Percentiles rank a stretch among this genome's conserved stretches.
These are phyloP conservation scores for Diabrotica undecimpunctata DNA, from an alignment of 1,140 invertebrate species.

Conservation along the genomic window DNA sequence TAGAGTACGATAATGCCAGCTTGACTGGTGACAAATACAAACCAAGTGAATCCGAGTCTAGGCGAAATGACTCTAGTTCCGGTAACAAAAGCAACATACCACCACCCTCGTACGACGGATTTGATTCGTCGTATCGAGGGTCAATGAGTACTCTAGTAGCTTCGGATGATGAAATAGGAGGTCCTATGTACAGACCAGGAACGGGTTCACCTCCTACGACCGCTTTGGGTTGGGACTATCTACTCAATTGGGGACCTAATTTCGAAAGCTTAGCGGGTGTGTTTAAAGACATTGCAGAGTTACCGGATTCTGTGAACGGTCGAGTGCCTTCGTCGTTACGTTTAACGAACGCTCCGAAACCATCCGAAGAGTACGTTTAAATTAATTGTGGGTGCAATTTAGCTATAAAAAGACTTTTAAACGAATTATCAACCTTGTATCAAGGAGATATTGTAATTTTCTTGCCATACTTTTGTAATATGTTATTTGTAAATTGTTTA, in stretches of 20 bases:
- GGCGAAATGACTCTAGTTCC: slow-evolving; percentile 57
- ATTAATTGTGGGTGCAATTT: slow-evolving; percentile 16
- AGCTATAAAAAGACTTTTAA: slow-evolving; percentile 19
- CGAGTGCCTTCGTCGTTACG: slow-evolving; percentile 60
- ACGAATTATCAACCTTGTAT: slow-evolving; percentile 39
- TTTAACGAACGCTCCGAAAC: slow-evolving; percentile 67
- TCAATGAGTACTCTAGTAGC: slow-evolving; percentile 89
- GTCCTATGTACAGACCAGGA: slow-evolving; percentile 68
- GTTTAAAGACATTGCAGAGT: slow-evolving; percentile 92
- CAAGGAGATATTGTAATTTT: slow-evolving; percentile 38
- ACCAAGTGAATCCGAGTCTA: slow-evolving; percentile 59
- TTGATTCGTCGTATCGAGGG: slow-evolving; percentile 89
- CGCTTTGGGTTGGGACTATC: slow-evolving; percentile 85
- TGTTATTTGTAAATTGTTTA: slow-evolving; percentile 31
- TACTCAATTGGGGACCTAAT: slow-evolving; percentile 93
- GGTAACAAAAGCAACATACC: slow-evolving; percentile 57
- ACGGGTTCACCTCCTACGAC: slow-evolving; percentile 71
- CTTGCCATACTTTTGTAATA: slow-evolving; percentile 45
- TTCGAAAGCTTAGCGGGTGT: slow-evolving; percentile 93
- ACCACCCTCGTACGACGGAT: slow-evolving; percentile 81
- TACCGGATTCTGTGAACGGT: slow-evolving; percentile 75
- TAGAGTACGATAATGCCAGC: slow-evolving; percentile 91
- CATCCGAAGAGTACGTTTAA: slow-evolving; percentile 73
- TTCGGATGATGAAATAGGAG: slow-evolving; percentile 83
- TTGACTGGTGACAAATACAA: slow-evolving; percentile 80